Base-by-base conservation (phyloP, 2,797 vertebrate species). In the Rhyacichthys aspro region DNA sequence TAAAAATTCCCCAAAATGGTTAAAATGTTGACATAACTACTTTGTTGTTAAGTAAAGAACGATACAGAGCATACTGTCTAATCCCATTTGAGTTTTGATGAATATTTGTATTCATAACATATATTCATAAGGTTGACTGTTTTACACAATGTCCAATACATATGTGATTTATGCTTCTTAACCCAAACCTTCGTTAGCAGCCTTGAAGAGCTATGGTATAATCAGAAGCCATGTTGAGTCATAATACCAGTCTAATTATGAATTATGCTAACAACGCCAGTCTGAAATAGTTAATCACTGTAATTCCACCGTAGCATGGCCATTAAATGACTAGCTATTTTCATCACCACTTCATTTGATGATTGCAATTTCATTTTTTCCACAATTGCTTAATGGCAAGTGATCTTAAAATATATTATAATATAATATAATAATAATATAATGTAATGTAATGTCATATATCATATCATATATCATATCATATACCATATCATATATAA, bases 1-100 rank as follows among this genome's bases (percentile, higher is more conserved):
- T 58, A 8, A 18, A 15, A 12, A 49, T 34, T 15, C 36, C 32
- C 39, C 23, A 58, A 72, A 70, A 11, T 43, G 43, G 19, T 60
- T 11, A 19, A 8, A 52, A 68, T 42, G 55, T 37, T 57, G 11
- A 17, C 11, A 62, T 17, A 23, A 67, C 33, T 44, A 32, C 18
- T 34, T 67, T 19, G 8, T 9, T 34, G 28, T 8, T 42, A 19
- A 23, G 28, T 18, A 14, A 17, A 43, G 28, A 64, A 42, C 47
- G 19, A 8, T 17, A 39, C 16, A 44, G 16, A 47, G 49, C 2
- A 36, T 41, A 43, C 2, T 33, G 37, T 43, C 16, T 0, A 0
- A 34, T 50, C 23, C 15, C 15, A 0, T 38, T 23, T 18, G 47
- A 39, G 38, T 36, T 68, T 46, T 18, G 2, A 3, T 19, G 43